Evolutionary conservation across 1,140 invertebrate species (phyloP).

Genomic region (Anoplolepis gracilipes): DNA sequence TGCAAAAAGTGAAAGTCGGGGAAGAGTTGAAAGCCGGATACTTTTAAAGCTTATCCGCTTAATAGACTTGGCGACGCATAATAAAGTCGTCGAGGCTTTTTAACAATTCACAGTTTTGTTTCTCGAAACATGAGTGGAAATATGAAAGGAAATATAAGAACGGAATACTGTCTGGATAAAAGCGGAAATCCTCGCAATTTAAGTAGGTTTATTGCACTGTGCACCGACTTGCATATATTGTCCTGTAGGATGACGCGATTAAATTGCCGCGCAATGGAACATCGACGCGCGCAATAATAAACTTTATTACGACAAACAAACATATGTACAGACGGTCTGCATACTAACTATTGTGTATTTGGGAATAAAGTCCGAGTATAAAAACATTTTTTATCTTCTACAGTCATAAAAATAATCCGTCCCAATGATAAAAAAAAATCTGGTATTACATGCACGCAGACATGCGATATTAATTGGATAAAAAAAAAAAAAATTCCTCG

Average conservation of each 20-base stretch:
- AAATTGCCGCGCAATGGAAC: neutral
- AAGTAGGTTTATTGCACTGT: conserved; percentile 28
- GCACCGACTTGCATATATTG: neutral
- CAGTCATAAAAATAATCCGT: neutral
- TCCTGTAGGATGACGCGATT: conserved; percentile 18
- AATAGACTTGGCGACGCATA: neutral
- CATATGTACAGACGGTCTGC: neutral
- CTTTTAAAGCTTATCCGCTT: neutral
- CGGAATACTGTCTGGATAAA: neutral
- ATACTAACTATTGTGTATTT: neutral
- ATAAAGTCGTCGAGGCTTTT: neutral
- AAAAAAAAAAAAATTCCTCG: neutral
- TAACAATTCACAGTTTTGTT: neutral
- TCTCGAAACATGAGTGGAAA: conserved; percentile 17
- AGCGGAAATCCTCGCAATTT: conserved; percentile 39
- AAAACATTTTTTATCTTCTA: neutral
- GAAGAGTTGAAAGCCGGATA: neutral
- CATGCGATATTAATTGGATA: neutral
- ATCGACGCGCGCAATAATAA: neutral
- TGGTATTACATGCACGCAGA: neutral
- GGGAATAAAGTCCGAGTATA: neutral
- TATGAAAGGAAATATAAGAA: conserved; percentile 35
- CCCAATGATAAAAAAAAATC: neutral
- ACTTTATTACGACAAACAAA: neutral
- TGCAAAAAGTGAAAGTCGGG: neutral